Base-by-base conservation (phyloP, 2,113 vertebrate genomes). In the Puma concolor region DNA sequence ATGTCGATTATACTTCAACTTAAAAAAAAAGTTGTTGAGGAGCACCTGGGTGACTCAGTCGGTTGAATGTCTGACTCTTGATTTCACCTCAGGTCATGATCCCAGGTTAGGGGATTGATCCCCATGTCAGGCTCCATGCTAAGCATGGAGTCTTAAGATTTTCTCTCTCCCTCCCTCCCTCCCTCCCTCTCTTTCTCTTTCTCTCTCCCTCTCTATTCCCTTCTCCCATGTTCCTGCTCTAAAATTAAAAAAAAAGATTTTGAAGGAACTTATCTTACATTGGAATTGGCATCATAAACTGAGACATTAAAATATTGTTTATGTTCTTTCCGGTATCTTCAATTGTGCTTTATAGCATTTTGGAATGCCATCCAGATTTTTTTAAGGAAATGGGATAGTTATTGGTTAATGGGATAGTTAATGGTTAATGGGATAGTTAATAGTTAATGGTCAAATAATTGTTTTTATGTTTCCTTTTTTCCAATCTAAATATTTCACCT, bases 401-500 rank as follows among this genome's bases (percentile, higher is more conserved):
- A 88, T 8, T 48, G 36, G 10, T 52, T 44, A 44, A 44, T 8
- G 41, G 41, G 41, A 41, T 41, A 41, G 41, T 41, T 41, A 41
- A 41, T 41, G 41, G 41, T 41, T 41, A 41, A 41, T 41, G 38
- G 38, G 38, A 38, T 38, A 38, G 36, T 38, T 38, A 38, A 41
- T 41, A 67, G 16, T 92, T n/a, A 88, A 9, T 48, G 36, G 8
- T 92, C 36, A 96, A 81, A n/a, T 97, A 63, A 96, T 96, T 98
- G 91, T 38, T 98, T 98, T 94, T 31, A 3, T 48, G 25, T 84
- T 69, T 84, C 67, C 76, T 94, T 89, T 95, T 91, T 97, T 96
- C 85, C 97, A 88, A 96, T 98, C 96, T 98, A 98, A 99, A 98
- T 98, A 98, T 98, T 98, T 99, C 98, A 98, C 98, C 91, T 98